Conservation (phyloP, 2,113 vertebrate species). For the Diadophis punctatus region DNA sequence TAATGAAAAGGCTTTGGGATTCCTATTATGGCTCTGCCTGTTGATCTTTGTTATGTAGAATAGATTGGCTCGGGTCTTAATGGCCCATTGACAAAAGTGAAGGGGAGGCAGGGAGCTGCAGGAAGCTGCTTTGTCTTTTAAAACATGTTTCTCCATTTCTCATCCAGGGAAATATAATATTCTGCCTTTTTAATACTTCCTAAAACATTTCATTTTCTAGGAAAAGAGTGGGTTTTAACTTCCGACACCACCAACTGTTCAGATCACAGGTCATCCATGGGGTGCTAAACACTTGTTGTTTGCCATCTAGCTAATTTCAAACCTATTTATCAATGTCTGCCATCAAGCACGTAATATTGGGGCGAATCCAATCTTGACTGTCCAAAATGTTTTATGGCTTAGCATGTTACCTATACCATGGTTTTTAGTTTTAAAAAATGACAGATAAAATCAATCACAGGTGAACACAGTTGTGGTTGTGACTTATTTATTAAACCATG, state of each 20-base stretch:
- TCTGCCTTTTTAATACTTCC: too few species aligned
- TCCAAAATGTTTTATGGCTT: not conserved
- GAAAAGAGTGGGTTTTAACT: too few species aligned
- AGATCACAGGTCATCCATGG: not conserved
- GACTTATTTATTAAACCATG: not conserved
- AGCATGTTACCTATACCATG: not conserved
- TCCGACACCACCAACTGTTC: not conserved
- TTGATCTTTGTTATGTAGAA: too few species aligned
- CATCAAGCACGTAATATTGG: not conserved
- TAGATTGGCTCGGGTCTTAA: too few species aligned
- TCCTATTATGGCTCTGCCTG: too few species aligned
- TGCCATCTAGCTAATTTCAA: not conserved
- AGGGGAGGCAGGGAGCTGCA: too few species aligned
- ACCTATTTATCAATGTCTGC: not conserved
- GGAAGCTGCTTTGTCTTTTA: too few species aligned
- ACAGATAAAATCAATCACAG: not conserved
- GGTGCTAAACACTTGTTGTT: not conserved
- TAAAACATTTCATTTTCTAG: too few species aligned
- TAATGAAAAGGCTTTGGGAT: too few species aligned
- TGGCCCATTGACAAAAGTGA: too few species aligned
- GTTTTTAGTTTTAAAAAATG: not conserved
- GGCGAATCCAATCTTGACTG: not conserved
- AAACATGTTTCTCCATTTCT: too few species aligned
- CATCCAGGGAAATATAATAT: too few species aligned
- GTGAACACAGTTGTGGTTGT: not conserved